Evolutionary conservation across 2,113 vertebrate genomes (phyloP).

Genomic region (Hippocampus barbouri): DNA sequence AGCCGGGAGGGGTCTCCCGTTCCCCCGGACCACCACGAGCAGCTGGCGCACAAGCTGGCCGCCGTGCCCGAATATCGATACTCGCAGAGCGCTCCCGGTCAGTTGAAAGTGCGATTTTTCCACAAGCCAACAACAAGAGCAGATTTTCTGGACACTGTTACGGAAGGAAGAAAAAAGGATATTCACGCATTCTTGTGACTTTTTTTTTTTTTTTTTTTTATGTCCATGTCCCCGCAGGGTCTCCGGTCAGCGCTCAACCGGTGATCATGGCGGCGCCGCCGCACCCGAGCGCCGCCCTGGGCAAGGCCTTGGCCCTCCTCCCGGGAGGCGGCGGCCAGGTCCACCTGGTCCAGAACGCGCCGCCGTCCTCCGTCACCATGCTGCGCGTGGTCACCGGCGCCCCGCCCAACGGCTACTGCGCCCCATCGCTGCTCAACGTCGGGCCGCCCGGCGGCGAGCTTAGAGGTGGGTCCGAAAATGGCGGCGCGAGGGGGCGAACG

Average conservation of each 20-base stretch:
- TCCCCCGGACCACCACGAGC: slow-evolving; percentile 88
- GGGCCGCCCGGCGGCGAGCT: slow-evolving; percentile 69
- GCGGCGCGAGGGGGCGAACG: neutral
- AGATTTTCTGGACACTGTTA: too few relatives aligned
- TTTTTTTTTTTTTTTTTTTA: neutral
- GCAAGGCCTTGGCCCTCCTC: slow-evolving; percentile 86
- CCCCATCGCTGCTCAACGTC: slow-evolving; percentile 71
- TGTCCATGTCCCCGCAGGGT: slow-evolving; percentile 70
- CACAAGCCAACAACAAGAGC: neutral
- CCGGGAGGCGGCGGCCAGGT: slow-evolving; percentile 81
- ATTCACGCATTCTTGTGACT: neutral
- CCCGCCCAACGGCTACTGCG: slow-evolving; percentile 87
- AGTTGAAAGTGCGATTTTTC: slow-evolving; percentile 26
- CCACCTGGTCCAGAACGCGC: slow-evolving; percentile 79
- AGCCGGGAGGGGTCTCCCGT: slow-evolving; percentile 93
- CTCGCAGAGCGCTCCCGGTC: slow-evolving; percentile 95
- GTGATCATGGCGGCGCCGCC: slow-evolving; percentile 93
- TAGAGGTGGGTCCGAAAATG: slow-evolving; percentile 56
- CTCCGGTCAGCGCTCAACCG: slow-evolving; percentile 88
- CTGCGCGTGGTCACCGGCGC: slow-evolving; percentile 85
- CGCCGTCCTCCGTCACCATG: slow-evolving; percentile 90
- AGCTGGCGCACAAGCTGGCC: slow-evolving; percentile 81
- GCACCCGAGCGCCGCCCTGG: slow-evolving; percentile 73
- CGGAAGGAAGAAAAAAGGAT: too few relatives aligned
- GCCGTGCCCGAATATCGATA: slow-evolving; percentile 94